phyloP scores from a whole-genome alignment of 2,888 invertebrate species.

The Philereme vetulata region DNA sequence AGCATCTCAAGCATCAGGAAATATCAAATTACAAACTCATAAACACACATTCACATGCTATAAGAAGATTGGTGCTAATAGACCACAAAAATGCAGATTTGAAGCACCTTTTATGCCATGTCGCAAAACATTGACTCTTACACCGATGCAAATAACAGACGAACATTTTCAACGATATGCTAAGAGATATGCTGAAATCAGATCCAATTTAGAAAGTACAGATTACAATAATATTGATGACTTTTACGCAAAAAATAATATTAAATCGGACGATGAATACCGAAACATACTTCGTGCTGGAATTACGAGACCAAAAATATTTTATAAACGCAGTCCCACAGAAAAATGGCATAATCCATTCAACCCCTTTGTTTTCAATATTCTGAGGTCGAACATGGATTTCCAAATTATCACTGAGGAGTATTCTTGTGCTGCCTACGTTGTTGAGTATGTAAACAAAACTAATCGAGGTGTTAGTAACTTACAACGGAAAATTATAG shows the following conservation, averaged over 20 bases:
- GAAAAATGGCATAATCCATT: constrained; percentile 62
- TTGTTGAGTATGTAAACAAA: constrained; percentile 65
- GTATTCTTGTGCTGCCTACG: constrained; percentile 61
- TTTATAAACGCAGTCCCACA: constrained; percentile 47
- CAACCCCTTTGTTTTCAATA: constrained; percentile 57
- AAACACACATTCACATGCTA: constrained; percentile 50
- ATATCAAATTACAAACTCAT: constrained; percentile 46
- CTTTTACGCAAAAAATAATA: constrained; percentile 45
- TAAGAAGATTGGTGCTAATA: constrained; percentile 42
- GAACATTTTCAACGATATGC: constrained; percentile 39
- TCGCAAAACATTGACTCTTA: constrained; percentile 37
- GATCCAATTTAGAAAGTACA: constrained; percentile 45
- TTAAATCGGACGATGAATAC: constrained; percentile 47
- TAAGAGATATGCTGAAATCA: constrained; percentile 37
- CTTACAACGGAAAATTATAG: constrained; percentile 48
- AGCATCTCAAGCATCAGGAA: constrained; percentile 44
- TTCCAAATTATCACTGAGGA: constrained; percentile 60
- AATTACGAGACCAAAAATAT: constrained; percentile 52
- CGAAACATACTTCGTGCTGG: constrained; percentile 45
- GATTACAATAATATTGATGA: constrained; percentile 45
- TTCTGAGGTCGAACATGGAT: constrained; percentile 56
- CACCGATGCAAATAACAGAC: constrained; percentile 48
- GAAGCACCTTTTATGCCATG: constrained; percentile 51
- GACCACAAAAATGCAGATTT: constrained; percentile 46
- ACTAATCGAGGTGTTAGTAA: constrained; percentile 51